Evolutionary conservation across 2,888 invertebrate species (phyloP).

Genomic region (Polietes domitor): DNA sequence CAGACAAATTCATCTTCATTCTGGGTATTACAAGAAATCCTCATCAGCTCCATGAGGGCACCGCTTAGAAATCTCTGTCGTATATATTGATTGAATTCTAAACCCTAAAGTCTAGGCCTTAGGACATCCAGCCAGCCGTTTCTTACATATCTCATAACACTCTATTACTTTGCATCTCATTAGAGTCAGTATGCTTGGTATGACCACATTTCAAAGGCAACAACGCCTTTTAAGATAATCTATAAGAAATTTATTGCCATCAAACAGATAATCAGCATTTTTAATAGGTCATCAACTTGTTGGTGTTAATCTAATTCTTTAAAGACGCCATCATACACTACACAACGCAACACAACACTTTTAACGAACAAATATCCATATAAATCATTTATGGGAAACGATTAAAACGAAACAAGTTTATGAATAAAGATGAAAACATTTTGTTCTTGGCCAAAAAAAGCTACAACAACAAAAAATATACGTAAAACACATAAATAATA

Average conservation of each 20-base stretch:
- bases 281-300: neutral
- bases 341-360: neutral
- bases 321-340: neutral
- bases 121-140: no score
- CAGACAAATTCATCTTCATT: no score
- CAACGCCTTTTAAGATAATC: neutral
- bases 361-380: neutral
- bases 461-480: neutral
- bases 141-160: neutral
- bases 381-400: neutral
- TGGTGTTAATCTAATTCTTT: neutral
- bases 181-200: neutral
- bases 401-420: neutral
- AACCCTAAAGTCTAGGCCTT: no score
- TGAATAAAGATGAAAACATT: constrained; percentile 5
- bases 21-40: no score
- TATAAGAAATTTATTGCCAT: neutral
- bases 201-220: neutral
- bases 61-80: no score
- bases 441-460: neutral
- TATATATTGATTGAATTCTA: no score
- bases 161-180: neutral
- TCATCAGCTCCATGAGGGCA: no score
- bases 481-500: neutral
- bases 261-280: neutral